Base-by-base conservation (phyloP, 2,888 invertebrate species). In the Philaethria dido region DNA sequence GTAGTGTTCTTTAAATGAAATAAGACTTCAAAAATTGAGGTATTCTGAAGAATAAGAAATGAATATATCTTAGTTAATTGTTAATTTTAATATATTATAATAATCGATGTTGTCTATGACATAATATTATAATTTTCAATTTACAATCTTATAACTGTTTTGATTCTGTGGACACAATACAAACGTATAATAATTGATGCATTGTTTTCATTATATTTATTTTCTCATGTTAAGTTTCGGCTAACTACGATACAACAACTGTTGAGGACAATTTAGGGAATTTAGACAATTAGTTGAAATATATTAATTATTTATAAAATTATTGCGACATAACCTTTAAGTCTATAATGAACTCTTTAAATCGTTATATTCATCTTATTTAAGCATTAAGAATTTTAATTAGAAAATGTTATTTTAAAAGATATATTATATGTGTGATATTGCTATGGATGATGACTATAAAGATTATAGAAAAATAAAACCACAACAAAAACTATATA, bases 401-500 rank as follows among this genome's bases (percentile, higher is more conserved):
- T 72, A 67, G 70, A 69, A 73, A 71, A 75, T 72, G 75, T 82
- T 83, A 82, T 77, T 64, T 80, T 78, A 79, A 78, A 77, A 73
- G 81, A 77, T 75, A 72, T 75, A 76, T 74, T 77, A 73, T 74
- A 75, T 77, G 80, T 79, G 79, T 81, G 78, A 80, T 78, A 82
- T 83, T 89, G 91, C 77, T 89, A 93, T 93, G 93, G 93, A 92
- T 91, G 92, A 91, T 92, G 92, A 91, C 78, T 93, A 79, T 81
- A 93, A 91, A 83, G 93, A 94, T 75, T 93, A 89, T 76, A 93
- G 88, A 92, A 94, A 93, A 85, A 94, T 94, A 83, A 95, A 95
- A 88, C 95, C 95, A 78, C 94, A 94, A 80, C 94, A 95, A 87
- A 94, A 94, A 86, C 90, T 96, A 72, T 96, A 96, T 80, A 94